Percentiles rank a stretch among this genome's conserved stretches.
Evolutionary conservation across 2,797 vertebrate genomes (phyloP).

Genomic region (Siniperca undulata): DNA sequence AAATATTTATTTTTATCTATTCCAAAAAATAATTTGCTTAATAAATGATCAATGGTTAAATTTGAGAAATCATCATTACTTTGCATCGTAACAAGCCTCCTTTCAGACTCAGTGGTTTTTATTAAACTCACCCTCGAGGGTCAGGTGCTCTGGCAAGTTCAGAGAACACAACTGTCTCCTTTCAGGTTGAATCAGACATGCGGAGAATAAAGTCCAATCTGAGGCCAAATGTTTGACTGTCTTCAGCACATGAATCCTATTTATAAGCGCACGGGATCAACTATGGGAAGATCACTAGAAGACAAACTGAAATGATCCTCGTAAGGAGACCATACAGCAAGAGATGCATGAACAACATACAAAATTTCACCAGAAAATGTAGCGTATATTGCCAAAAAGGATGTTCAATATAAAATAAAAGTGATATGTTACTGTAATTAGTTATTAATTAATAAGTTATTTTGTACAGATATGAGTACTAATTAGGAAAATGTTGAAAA

Average conservation of each 20-base stretch:
- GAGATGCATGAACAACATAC: background rate
- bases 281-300: background rate
- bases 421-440: background rate
- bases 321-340: background rate
- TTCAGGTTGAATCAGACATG: conserved; percentile 19
- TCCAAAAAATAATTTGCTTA: background rate
- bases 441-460: too few relatives aligned
- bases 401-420: background rate
- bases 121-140: background rate
- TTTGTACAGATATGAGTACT: background rate
- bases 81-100: background rate
- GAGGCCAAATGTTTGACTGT: conserved; percentile 17
- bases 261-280: background rate
- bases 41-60: background rate
- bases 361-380: background rate
- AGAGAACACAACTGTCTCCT: conserved; percentile 26
- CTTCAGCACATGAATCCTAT: conserved; percentile 7
- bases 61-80: background rate
- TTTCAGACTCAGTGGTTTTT: background rate
- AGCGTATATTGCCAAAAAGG: background rate
- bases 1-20: background rate
- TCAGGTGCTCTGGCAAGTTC: conserved; percentile 3
- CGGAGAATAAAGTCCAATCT: background rate
- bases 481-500: background rate
- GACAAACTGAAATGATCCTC: background rate